Base-by-base conservation (phyloP, 2,113 vertebrate species). In the Girardinichthys multiradiatus region DNA sequence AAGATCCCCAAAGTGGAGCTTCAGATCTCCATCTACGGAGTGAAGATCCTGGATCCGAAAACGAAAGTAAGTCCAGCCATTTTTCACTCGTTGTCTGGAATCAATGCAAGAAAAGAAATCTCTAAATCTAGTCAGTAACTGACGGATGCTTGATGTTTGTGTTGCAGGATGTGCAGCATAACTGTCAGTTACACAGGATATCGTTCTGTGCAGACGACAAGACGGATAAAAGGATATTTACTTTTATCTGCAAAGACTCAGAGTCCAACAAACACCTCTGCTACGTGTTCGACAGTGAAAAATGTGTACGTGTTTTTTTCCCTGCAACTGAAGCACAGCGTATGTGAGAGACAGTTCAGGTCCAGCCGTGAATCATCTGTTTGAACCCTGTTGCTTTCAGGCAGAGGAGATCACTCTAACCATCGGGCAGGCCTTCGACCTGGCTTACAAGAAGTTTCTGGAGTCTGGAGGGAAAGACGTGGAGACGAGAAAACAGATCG, bases 201-300 rank as follows among this genome's bases (percentile, higher is more conserved):
- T 99, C 98, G 13, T 99, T 99, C 91, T 99, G 98, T 80, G 98
- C 98, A 17, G 98, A 99, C 81, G 98, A 99, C 92, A 99, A 99
- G 93, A 99, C 98, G 0, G 98, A 99, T 91, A 99, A 99, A 92
- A 95, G 97, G 86, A 99, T 99, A 94, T 99, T 99, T 77, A 99
- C 98, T 37, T 99, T 99, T 88, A 99, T 99, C 94, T 99, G 98
- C 94, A 99, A 99, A 94, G 97, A 99, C 91, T 97, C 97, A 0
- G 98, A 99, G 77, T 97, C 97, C 62, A 98, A 98, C 87, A 99
- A 98, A 88, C 98, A 99, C 74, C 95, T 99, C 84, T 99, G 98
- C 92, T 99, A 96, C 37, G 98, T 99, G 74, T 99, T 99, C 93
- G 98, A 99, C 95, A 99, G 98, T 79, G 98, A 99, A 73, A 99